These are phyloP conservation scores for Sebastes aleutianus DNA, from an alignment of 2,797 vertebrate species.

Conservation along the genomic window DNA sequence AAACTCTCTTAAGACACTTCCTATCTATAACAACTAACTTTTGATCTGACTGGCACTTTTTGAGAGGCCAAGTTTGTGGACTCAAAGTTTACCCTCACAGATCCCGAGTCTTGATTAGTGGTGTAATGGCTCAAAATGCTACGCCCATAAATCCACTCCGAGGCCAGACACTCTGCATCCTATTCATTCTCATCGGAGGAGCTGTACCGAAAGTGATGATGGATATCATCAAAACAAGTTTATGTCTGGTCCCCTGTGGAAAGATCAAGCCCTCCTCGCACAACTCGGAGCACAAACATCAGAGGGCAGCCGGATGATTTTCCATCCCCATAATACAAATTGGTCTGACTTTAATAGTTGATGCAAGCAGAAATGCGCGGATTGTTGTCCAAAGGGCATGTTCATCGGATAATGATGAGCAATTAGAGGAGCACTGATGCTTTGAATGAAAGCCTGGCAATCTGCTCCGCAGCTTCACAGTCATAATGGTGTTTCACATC, in stretches of 20 bases:
- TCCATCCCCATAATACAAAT: constrained; percentile 24
- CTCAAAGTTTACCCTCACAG: background rate
- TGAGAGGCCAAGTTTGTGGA: background rate
- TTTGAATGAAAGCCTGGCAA: constrained; percentile 27
- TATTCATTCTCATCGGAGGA: constrained; percentile 2
- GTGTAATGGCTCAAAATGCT: constrained; percentile 7
- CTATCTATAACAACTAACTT: background rate
- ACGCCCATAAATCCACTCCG: background rate
- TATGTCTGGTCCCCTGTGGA: constrained; percentile 7
- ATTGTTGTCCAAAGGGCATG: constrained; percentile 41
- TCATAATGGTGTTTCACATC: constrained; percentile 10
- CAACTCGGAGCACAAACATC: constrained; percentile 25
- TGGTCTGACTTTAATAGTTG: constrained; percentile 35
- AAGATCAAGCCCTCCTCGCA: background rate
- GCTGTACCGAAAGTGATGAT: constrained; percentile 22
- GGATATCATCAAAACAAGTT: constrained; percentile 40
- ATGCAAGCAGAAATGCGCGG: constrained; percentile 23
- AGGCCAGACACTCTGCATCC: constrained; percentile 3
- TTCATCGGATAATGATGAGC: constrained; percentile 38
- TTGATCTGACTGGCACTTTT: background rate
- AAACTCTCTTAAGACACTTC: background rate
- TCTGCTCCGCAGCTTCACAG: background rate
- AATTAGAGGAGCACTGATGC: constrained; percentile 46
- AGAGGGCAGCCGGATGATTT: constrained; percentile 33
- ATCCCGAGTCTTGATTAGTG: background rate